These are phyloP conservation scores for Dryobota labecula DNA, from an alignment of 2,888 invertebrate species.

Conservation along the genomic window DNA sequence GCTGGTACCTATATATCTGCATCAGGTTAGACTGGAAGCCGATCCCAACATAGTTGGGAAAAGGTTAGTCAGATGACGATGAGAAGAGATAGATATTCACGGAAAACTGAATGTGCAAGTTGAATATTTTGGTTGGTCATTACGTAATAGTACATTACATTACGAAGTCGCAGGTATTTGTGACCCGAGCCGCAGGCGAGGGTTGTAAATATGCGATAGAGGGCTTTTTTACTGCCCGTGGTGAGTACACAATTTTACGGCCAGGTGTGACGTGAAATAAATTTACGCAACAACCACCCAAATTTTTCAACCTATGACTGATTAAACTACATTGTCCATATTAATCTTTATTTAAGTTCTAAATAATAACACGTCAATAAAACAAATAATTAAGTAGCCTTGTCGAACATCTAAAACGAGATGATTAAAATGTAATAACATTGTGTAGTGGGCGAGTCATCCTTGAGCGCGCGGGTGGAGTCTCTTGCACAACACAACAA, in stretches of 20 bases:
- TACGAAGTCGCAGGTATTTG: too few relatives aligned
- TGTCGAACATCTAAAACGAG: constrained; percentile 45
- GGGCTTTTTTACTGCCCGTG: too few relatives aligned
- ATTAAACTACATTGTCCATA: neutral
- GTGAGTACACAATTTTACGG: too few relatives aligned
- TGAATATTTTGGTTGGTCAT: too few relatives aligned
- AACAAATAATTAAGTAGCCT: constrained; percentile 43
- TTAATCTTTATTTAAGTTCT: neutral
- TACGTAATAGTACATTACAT: too few relatives aligned
- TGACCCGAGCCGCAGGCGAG: too few relatives aligned
- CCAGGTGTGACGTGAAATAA: too few relatives aligned
- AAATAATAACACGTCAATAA: constrained; percentile 15
- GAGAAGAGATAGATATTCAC: neutral
- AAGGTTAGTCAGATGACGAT: too few relatives aligned
- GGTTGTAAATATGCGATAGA: too few relatives aligned
- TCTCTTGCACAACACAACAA: constrained; percentile 61
- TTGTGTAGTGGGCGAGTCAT: constrained; percentile 60
- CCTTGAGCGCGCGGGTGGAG: constrained; percentile 66
- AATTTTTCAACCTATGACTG: neutral
- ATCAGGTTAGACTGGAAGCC: too few relatives aligned
- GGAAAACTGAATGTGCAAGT: neutral
- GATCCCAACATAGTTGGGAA: too few relatives aligned
- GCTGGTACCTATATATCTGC: too few relatives aligned
- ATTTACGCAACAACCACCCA: neutral
- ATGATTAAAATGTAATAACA: constrained; percentile 57